Evolutionary conservation across 2,797 vertebrate genomes (phyloP), one percentile per base, ranked within the genome.

Genomic region (Lutra lutra): DNA sequence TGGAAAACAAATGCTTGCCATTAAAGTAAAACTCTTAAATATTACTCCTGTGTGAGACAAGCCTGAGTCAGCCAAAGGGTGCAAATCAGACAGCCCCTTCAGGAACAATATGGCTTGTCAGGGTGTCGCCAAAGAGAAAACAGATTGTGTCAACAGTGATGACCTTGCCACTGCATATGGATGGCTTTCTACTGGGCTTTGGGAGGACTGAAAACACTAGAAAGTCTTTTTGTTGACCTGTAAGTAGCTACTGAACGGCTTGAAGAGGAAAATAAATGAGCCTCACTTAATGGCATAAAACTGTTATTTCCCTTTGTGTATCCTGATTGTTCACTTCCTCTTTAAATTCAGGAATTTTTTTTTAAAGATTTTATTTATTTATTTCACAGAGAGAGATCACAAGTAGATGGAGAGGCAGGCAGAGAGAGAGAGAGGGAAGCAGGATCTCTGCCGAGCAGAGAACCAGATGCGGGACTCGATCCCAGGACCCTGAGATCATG

Each of bases 11-110:
- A 32, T 2, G 27, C 15, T 78, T 40, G 15, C 12, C 20, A 35
- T 62, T 86, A 64, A 90, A 68, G 35, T 70, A 20, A 35, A 54
- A 62, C 80, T 29, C n/a, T 51, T 62, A 62, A 54, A 80, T 73
- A 13, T 62, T 35, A 62, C 27, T 9, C 56, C 14, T 13, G 3
- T 64, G 15, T 46, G 21, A n/a, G n/a, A 20, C 14, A 54, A 91
- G 13, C 17, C 14, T 6, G 29, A 51, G n/a, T 25, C 29, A 40
- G 32, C 7, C 5, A n/a, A 58, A 32, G 17, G 13, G 5, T 51
- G 8, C 3, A 60, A 43, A 92, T 1, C n/a, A 1, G 23, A 25
- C 0, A 7, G 38, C 3, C 1, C 32, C 32, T 66, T 38, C 18
- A 83, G 56, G 80, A 91, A 54, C 3, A 72, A 25, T 58, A n/a